Percentiles rank a stretch among this genome's conserved stretches.
Conservation (phyloP, 2,797 vertebrate genomes). For the Myiothlypis coronata region DNA sequence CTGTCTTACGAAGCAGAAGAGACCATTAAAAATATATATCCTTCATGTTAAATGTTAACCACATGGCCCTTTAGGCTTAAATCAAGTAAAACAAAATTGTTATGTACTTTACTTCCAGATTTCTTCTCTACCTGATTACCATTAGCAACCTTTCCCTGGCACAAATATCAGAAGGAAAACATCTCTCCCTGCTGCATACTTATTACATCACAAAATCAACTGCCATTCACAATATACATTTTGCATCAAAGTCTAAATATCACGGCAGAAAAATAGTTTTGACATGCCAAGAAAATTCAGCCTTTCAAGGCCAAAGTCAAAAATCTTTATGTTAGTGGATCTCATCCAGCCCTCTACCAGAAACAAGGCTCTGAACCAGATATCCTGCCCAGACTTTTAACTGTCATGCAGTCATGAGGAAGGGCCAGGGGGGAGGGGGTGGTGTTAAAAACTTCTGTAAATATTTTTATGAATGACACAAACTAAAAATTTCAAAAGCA, state of each 20-base stretch:
- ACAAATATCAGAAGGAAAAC: neutral
- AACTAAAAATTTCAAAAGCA: neutral
- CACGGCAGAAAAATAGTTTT: neutral
- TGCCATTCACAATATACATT: neutral
- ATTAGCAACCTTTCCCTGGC: neutral
- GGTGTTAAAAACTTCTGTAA: neutral
- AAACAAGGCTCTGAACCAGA: neutral
- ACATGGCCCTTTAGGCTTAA: neutral
- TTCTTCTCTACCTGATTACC: neutral
- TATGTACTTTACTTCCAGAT: neutral
- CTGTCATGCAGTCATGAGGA: neutral
- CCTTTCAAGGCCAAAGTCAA: neutral
- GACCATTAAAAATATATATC: neutral
- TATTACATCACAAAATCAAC: neutral
- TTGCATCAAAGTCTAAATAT: neutral
- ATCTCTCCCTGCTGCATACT: neutral
- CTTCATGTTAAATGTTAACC: neutral
- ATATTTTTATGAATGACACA: neutral
- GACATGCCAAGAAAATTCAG: neutral
- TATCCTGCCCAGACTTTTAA: neutral
- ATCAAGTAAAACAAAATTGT: neutral
- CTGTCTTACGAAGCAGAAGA: neutral
- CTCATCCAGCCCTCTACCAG: neutral
- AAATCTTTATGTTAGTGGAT: neutral
- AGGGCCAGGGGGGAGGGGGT: rapidly evolving